Evolutionary conservation across 2,888 invertebrate genomes (phyloP), one percentile per base, ranked within the genome.

Genomic region (Eutolmus rufibarbis): DNA sequence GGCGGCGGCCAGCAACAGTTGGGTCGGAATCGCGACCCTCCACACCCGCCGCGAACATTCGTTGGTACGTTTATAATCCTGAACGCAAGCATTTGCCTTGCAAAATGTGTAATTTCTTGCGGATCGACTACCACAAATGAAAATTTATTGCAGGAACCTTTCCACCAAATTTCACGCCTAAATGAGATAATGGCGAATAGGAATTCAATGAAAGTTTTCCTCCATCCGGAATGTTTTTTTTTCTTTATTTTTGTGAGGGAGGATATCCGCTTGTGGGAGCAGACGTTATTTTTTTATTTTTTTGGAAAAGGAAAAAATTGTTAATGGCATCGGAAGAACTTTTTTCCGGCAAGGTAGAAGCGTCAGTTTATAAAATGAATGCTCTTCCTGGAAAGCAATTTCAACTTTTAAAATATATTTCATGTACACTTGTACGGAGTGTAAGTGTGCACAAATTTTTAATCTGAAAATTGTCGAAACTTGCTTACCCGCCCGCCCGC

Each of bases 141-240:
- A 19, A 87, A 86, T 81, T 74, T 87, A 87, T 87, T 86, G 79
- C 74, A 77, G 85, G n/a, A 85, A 81, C 74, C 81, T 31, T 87
- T 87, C 86, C 86, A 74, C 87, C 86, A 87, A 87, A 87, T 87
- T 86, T 87, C 81, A 86, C 87, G 86, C 87, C 78, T 87, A 87
- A 87, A 87, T 86, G 86, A 79, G 87, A 87, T 86, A 87, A 87
- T 87, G 87, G 87, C 74, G 19, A 87, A 81, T 86, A 81, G 66
- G 87, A 86, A 87, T 87, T 86, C 79, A 87, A 81, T 87, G 79
- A 86, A 76, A 43, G 86, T 74, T 74, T 86, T 28, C 86, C n/a
- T 57, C 82, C n/a, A 46, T 31, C 9, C 7, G 31, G 51, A 9
- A 9, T 31, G 16, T 40, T 37, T 8, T 66, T 82, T 3, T 46